Evolutionary conservation across 92 coral and sea anemone species (phyloP).

Genomic region (Plumapathes pennacea): DNA sequence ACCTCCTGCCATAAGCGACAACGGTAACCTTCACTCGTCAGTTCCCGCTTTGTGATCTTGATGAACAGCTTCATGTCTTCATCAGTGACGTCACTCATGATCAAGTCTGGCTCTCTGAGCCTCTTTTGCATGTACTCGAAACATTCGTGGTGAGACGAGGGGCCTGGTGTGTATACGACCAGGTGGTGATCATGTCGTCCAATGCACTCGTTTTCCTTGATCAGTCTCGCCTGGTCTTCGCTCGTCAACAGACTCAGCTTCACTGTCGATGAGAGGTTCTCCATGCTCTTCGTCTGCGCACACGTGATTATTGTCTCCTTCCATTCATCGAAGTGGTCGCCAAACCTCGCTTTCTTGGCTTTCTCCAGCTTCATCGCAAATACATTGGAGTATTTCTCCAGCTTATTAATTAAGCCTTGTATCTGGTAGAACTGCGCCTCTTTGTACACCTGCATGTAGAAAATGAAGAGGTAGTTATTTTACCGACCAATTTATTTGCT

Average conservation of each 20-base stretch:
- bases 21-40: conserved; percentile 66
- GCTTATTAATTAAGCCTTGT: conserved; percentile 62
- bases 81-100: conserved; percentile 44
- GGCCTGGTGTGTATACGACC: conserved; percentile 49
- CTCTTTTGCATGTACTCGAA: conserved; percentile 66
- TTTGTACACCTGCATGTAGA: conserved; percentile 77
- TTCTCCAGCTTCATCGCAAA: conserved; percentile 77
- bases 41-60: conserved; percentile 62
- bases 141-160: conserved; percentile 59
- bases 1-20: conserved; percentile 66
- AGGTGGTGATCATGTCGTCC: conserved; percentile 78
- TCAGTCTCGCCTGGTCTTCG: conserved; percentile 66
- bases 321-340: conserved; percentile 71
- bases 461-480: too few species aligned
- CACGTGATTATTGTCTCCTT: conserved; percentile 63
- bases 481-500: too few species aligned
- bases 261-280: conserved; percentile 50
- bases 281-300: conserved; percentile 85
- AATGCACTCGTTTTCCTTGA: conserved; percentile 62
- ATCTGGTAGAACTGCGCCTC: conserved; percentile 93
- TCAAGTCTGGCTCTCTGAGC: conserved; percentile 60
- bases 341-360: conserved; percentile 71
- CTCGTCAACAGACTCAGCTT: conserved; percentile 68
- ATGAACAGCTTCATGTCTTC: conserved; percentile 68
- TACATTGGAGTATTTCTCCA: conserved; percentile 82